Percentiles rank a stretch among this genome's conserved stretches.
Evolutionary conservation across 2,888 invertebrate genomes (phyloP).

Genomic region (Eilema depressum): DNA sequence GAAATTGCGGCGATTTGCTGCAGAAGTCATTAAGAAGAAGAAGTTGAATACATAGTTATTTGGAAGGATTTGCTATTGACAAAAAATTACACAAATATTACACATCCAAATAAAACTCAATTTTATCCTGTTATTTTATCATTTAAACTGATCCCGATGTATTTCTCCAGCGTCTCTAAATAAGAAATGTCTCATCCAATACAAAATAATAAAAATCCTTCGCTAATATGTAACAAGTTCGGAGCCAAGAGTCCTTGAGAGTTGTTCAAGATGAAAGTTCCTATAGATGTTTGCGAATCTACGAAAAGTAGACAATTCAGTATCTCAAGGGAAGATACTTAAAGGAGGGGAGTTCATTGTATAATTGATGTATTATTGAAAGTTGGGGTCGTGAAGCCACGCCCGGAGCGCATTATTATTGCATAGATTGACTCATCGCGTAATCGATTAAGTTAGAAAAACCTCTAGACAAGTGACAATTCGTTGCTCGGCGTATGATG

Average conservation of each 20-base stretch:
- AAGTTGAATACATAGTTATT: no score
- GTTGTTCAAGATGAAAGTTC: conserved; percentile 17
- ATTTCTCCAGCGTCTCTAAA: neutral
- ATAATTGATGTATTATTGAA: conserved; percentile 9
- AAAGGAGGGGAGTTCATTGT: neutral
- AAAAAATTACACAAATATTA: no score
- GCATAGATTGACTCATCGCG: neutral
- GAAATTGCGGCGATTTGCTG: no score
- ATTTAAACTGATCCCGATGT: neutral
- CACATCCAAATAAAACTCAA: no score
- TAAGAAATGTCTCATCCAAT: neutral
- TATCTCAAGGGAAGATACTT: conserved; percentile 1
- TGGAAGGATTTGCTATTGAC: no score
- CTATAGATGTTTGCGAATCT: conserved; percentile 6
- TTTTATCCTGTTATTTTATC: no score
- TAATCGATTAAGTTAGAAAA: no score
- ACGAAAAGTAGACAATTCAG: conserved; percentile 7
- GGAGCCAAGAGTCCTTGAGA: conserved; percentile 21
- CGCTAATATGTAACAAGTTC: conserved; percentile 22
- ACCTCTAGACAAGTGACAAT: no score
- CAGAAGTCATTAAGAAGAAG: no score
- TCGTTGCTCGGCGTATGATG: no score
- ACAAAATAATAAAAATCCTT: neutral
- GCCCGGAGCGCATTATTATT: neutral
- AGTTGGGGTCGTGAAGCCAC: neutral